Conservation (phyloP, 2,888 invertebrate genomes). For the Dermolepida albohirtum region DNA sequence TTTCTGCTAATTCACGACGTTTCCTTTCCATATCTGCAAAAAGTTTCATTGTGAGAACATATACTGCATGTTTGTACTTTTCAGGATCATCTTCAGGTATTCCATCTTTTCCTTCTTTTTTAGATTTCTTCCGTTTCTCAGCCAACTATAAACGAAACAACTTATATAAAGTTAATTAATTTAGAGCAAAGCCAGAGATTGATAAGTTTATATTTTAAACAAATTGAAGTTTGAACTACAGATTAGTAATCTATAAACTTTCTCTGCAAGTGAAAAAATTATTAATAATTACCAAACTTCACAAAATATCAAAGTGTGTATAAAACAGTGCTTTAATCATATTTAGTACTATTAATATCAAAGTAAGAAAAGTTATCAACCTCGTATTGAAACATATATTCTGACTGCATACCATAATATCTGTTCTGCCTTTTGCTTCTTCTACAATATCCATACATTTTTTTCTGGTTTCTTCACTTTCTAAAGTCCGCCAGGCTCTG, state of each 20-base stretch:
- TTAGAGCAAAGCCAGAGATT: slow-evolving; percentile 25
- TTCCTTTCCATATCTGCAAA: slow-evolving; percentile 97
- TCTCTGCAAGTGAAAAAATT: no score
- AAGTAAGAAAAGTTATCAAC: slow-evolving; percentile 15
- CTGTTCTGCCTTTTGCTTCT: slow-evolving; percentile 95
- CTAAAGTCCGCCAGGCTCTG: slow-evolving; percentile 94
- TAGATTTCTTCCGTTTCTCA: slow-evolving; percentile 93
- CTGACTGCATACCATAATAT: slow-evolving; percentile 79
- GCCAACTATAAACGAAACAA: slow-evolving; percentile 73
- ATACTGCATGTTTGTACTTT: slow-evolving; percentile 91
- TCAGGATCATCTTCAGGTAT: slow-evolving; percentile 90
- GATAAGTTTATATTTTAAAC: slow-evolving; percentile 6
- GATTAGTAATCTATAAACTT: no score
- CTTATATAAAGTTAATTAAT: slow-evolving; percentile 37
- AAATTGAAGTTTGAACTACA: no score
- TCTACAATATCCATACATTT: slow-evolving; percentile 96
- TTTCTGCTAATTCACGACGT: slow-evolving; percentile 85
- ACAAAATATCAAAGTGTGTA: no score
- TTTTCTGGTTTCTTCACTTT: slow-evolving; percentile 93
- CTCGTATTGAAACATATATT: background rate
- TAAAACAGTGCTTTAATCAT: background rate
- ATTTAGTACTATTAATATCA: background rate
- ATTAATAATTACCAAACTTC: no score
- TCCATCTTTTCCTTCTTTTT: slow-evolving; percentile 88
- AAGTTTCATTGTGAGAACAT: slow-evolving; percentile 98